Base-by-base conservation (phyloP, 1,140 invertebrate genomes). In the Drosophila virilis region DNA sequence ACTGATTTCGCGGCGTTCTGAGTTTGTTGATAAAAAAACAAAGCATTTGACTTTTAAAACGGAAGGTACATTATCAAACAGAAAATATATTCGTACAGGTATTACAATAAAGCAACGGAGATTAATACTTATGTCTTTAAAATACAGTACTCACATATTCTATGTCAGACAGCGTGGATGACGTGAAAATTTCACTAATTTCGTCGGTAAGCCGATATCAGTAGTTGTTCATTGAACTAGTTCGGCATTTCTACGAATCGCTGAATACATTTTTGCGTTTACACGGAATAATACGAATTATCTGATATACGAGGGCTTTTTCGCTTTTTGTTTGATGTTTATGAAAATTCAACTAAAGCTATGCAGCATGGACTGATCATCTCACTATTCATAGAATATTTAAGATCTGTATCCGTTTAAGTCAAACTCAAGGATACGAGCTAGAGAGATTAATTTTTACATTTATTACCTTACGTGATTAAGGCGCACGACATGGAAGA, bases 161-260 rank as follows among this genome's bases (percentile, higher is more conserved):
- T 75, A 65, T 71, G 38, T 59, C 60, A 65, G 62, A 72, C 74
- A 73, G 76, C 76, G 76, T 78, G 76, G 74, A 78, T 78, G 76
- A 78, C 76, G 72, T 78, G 76, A 78, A 78, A 76, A 65, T 65
- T 72, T 76, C 45, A 50, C 75, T 78, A 64, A 71, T 75, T 78
- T 71, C 51, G 33, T 75, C 65, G 66, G 48, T 65, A 67, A 54
- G 61, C 57, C 60, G 55, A 74, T 74, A 68, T 43, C 52, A 62
- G 42, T 32, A 22, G 2, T 32, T 8, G 60, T 40, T 62, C 60
- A 38, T 6, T 28, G 60, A 64, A 61, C 58, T 74, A 74, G 74
- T 69, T 69, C 58, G 33, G 15, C 9, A 15, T 1, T 22, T 42
- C 9, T 17, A 15, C 5, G 51, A 13, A 40, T 57, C 17, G 40